phyloP scores from a whole-genome alignment of 53 echinoderm and acorn worm species.

The Holothuria scabra region DNA sequence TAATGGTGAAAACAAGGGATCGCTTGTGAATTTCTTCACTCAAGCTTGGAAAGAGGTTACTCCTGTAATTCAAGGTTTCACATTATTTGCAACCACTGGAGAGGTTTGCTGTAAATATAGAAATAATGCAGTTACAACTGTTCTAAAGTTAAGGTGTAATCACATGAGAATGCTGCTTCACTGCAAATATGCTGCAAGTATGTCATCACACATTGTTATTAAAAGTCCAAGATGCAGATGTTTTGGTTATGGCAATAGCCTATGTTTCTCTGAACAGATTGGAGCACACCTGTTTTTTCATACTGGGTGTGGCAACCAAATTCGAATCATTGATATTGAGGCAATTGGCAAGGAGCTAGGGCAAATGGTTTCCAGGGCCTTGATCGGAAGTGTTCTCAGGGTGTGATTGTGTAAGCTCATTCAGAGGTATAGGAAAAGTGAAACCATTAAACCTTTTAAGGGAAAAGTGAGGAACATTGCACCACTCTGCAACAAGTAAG shows the following conservation, averaged over 20 bases:
- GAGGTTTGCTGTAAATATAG: neutral
- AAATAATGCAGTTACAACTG: constrained; percentile 1
- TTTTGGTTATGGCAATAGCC: constrained; percentile 61
- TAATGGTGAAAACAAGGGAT: constrained; percentile 46
- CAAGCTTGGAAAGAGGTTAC: constrained; percentile 26
- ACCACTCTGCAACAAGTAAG: neutral
- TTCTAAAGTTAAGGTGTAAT: neutral
- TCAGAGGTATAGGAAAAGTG: constrained; percentile 56
- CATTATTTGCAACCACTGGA: constrained; percentile 24
- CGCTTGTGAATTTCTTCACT: constrained; percentile 31
- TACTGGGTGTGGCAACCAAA: constrained; percentile 46
- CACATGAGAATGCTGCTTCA: constrained; percentile 52
- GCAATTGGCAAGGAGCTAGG: constrained; percentile 10
- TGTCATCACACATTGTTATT: constrained; percentile 7
- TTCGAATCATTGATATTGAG: constrained; percentile 20
- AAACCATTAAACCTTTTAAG: constrained; percentile 27
- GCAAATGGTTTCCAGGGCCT: neutral
- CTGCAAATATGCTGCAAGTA: neutral
- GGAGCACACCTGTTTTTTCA: constrained; percentile 40
- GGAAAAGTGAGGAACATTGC: neutral
- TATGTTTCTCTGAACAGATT: constrained; percentile 32
- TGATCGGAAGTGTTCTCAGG: constrained; percentile 41
- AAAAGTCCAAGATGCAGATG: constrained; percentile 64
- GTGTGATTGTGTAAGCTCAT: constrained; percentile 32
- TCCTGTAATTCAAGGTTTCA: neutral